Evolutionary conservation across 2,797 vertebrate genomes (phyloP).

Genomic region (Acanthiza pusilla): DNA sequence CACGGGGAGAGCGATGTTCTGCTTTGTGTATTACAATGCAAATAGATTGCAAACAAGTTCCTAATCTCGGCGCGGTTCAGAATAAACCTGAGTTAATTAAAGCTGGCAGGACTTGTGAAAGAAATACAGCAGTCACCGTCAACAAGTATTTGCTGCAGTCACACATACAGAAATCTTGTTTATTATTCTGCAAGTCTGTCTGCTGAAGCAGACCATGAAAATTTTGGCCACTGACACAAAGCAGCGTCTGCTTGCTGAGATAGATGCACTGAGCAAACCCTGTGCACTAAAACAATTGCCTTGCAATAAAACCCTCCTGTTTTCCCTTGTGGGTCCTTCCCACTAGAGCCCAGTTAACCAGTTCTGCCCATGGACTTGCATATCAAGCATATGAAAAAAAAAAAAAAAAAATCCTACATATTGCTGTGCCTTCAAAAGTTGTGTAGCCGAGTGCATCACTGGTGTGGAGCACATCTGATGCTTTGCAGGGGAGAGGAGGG

Average conservation of each 20-base stretch:
- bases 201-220: background rate
- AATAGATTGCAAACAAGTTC: slow-evolving; percentile 11
- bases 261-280: background rate
- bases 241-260: background rate
- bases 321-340: background rate
- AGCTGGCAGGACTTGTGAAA: slow-evolving; percentile 20
- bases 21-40: background rate
- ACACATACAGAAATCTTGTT: background rate
- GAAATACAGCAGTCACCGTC: background rate
- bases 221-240: background rate
- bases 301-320: background rate
- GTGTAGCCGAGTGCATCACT: background rate
- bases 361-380: rapidly evolving
- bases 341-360: background rate
- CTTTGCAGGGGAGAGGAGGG: background rate
- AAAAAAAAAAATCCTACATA: rapidly evolving
- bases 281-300: background rate
- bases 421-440: background rate
- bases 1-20: background rate
- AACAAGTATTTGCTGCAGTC: background rate
- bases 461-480: rapidly evolving
- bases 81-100: slow-evolving; percentile 32
- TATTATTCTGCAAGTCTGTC: background rate
- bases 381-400: too few species aligned
- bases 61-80: background rate